phyloP scores from a whole-genome alignment of 2,888 invertebrate genomes.

The Mallateleia sp. region DNA sequence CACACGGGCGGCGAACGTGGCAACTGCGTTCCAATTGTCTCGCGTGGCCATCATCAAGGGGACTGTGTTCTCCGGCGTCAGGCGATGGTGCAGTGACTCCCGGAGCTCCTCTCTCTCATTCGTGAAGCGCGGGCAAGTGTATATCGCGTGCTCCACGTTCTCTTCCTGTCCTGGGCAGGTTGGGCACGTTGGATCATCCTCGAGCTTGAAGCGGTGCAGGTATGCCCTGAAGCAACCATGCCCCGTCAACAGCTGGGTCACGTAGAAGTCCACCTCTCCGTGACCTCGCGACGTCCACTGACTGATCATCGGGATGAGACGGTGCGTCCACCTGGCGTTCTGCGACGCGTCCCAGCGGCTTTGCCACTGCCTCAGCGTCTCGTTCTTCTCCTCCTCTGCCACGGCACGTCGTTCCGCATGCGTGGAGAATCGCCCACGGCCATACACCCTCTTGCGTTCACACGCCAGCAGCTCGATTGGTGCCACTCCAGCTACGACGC shows the following conservation, averaged over 20 bases:
- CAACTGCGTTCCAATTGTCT: not conserved
- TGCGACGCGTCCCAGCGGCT: conserved; percentile 55
- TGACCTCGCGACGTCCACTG: conserved; percentile 64
- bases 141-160: not conserved
- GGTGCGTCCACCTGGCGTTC: conserved; percentile 64
- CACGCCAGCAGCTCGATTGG: too few species aligned
- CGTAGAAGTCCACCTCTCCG: conserved; percentile 69
- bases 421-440: too few species aligned
- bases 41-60: not conserved
- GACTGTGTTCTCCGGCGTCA: conserved; percentile 11
- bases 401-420: too few species aligned
- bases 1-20: not conserved
- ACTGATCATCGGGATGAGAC: conserved; percentile 59
- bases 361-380: conserved; percentile 47
- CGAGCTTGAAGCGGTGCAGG: conserved; percentile 37
- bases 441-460: too few species aligned
- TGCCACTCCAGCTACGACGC: too few species aligned
- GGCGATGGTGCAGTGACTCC: not conserved
- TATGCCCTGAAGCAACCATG: conserved; percentile 70
- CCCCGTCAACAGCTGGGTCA: conserved; percentile 18
- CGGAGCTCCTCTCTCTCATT: not conserved
- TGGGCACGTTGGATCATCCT: conserved; percentile 6
- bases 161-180: not conserved
- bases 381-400: conserved; percentile 24
- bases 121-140: not conserved